phyloP scores from a whole-genome alignment of 2,888 invertebrate species.

The Linhomoeus sp. region DNA sequence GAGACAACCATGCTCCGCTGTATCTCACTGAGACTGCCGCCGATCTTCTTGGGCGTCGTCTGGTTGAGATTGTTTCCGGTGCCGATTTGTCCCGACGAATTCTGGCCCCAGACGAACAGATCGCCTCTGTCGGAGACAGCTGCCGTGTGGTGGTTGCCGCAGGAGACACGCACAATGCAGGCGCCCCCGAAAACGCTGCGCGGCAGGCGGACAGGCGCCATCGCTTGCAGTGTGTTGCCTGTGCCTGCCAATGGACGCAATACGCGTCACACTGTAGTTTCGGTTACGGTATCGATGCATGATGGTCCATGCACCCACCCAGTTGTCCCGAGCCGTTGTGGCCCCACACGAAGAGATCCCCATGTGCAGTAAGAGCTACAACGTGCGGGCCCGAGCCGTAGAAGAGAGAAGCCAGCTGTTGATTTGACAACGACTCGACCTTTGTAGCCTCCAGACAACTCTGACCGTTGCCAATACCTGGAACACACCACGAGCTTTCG shows the following conservation, averaged over 20 bases:
- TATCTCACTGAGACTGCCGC: slow-evolving; percentile 22
- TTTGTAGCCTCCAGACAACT: slow-evolving; percentile 4
- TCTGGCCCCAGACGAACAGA: slow-evolving; percentile 43
- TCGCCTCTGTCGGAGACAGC: slow-evolving; percentile 40
- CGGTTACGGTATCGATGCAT: no score
- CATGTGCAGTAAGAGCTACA: slow-evolving; percentile 38
- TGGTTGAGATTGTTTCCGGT: slow-evolving; percentile 29
- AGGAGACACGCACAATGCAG: slow-evolving; percentile 37
- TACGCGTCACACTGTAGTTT: not conserved
- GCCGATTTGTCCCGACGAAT: slow-evolving; percentile 39
- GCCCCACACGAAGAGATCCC: slow-evolving; percentile 41
- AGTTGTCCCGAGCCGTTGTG: slow-evolving; percentile 41
- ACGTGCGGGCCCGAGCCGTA: slow-evolving; percentile 43
- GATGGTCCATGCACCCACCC: no score
- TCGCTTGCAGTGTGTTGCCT: slow-evolving; percentile 37
- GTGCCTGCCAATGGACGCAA: slow-evolving; percentile 26
- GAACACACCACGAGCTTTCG: no score
- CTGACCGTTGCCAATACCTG: slow-evolving; percentile 7
- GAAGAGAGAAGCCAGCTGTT: slow-evolving; percentile 27
- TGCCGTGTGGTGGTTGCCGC: slow-evolving; percentile 41
- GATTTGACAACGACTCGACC: slow-evolving; percentile 5
- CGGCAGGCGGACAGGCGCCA: slow-evolving; percentile 34
- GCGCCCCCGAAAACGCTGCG: slow-evolving; percentile 32
- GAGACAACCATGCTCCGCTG: no score
- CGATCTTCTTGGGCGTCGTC: slow-evolving; percentile 34